A percentile compares a stretch with the other conserved stretches of the same genome.
Conservation (phyloP, 1,140 invertebrate species). For the Trichomalopsis sarcophagae region DNA sequence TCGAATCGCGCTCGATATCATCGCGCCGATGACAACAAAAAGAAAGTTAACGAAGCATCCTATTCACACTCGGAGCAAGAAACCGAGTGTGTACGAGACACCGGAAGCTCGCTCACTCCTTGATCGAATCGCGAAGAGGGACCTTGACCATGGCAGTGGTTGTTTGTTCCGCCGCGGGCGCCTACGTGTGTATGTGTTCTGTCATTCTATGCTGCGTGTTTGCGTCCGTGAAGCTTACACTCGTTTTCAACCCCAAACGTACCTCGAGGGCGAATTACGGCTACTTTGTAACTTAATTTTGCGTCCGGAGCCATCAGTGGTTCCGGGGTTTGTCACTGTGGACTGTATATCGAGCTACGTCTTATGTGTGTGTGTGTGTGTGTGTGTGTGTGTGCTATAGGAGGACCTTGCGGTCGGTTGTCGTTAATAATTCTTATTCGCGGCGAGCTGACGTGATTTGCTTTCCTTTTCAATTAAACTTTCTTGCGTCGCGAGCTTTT, state of each 20-base stretch:
- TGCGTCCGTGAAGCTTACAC: no score
- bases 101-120: not conserved
- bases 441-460: not conserved
- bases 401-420: not conserved
- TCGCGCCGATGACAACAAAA: no score
- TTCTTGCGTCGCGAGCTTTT: not conserved
- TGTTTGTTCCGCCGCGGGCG: not conserved
- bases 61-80: not conserved
- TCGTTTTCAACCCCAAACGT: no score
- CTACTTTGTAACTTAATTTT: not conserved
- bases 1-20: no score
- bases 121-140: conserved; percentile 11
- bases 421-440: not conserved
- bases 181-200: not conserved
- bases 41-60: no score
- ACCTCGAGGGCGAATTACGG: not conserved
- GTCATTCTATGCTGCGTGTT: no score
- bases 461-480: not conserved
- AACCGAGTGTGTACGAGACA: not conserved
- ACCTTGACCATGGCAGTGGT: conserved; percentile 25
- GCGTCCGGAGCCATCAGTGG: not conserved
- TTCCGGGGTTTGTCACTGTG: not conserved
- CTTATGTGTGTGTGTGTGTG: no score
- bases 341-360: no score
- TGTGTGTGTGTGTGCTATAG: not conserved